Evolutionary conservation across 2,113 vertebrate species (phyloP).

Genomic region (Ciconia stormi): DNA sequence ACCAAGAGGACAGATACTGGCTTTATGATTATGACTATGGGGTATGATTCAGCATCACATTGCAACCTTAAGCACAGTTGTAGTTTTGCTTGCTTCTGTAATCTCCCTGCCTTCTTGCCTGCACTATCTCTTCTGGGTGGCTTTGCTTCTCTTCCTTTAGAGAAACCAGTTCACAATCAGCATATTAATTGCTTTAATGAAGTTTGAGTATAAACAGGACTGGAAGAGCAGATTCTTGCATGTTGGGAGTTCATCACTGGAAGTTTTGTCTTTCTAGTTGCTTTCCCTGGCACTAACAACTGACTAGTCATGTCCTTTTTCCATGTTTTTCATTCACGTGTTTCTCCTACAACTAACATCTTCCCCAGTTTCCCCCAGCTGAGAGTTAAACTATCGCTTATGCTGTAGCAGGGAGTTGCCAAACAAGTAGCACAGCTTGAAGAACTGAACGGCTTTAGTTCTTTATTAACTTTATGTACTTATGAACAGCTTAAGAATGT

Average conservation of each 20-base stretch:
- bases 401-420: neutral
- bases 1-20: neutral
- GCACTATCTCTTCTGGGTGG: neutral
- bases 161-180: neutral
- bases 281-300: neutral
- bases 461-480: conserved; percentile 1
- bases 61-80: neutral
- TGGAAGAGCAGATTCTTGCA: neutral
- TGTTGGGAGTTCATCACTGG: neutral
- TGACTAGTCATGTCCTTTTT: neutral
- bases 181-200: neutral
- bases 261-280: neutral
- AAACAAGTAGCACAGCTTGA: neutral
- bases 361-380: neutral
- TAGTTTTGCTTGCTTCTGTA: neutral
- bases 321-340: neutral
- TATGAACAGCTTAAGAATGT: neutral
- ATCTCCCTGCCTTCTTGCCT: neutral
- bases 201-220: neutral
- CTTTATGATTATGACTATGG: neutral
- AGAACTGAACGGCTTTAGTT: neutral
- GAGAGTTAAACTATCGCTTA: neutral
- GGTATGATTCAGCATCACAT: conserved; percentile 9
- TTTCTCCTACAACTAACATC: neutral
- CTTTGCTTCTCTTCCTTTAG: neutral